phyloP scores from a whole-genome alignment of 2,797 vertebrate genomes.

The Falco concolor region DNA sequence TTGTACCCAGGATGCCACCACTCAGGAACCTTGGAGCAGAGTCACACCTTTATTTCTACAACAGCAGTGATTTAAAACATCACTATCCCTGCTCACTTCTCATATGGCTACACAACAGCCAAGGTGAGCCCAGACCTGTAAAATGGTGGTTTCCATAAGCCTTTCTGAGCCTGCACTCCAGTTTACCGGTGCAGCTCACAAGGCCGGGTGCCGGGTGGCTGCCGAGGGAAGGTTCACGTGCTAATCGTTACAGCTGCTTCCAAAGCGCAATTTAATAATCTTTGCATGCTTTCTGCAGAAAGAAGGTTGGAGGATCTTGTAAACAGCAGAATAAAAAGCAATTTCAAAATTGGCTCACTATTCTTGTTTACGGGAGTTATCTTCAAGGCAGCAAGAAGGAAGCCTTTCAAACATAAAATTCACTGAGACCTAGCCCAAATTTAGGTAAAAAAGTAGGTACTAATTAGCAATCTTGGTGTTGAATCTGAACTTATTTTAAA shows the following conservation, averaged over 20 bases:
- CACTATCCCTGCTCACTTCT: background rate
- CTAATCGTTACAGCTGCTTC: background rate
- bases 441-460: background rate
- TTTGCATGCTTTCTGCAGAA: background rate
- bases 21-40: background rate
- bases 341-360: background rate
- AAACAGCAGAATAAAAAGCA: background rate
- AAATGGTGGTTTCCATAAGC: background rate
- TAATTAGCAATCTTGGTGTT: background rate
- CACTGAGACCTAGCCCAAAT: background rate
- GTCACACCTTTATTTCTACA: background rate
- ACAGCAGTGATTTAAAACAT: background rate
- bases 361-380: background rate
- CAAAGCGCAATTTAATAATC: background rate
- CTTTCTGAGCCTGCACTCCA: too few relatives aligned
- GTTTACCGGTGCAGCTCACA: background rate
- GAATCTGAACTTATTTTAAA: background rate
- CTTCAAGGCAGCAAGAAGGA: background rate
- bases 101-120: background rate
- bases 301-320: background rate
- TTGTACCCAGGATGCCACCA: background rate
- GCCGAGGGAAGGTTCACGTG: rapidly evolving
- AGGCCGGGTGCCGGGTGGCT: background rate
- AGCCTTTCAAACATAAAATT: background rate
- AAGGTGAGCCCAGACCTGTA: background rate